A percentile compares a stretch with the other conserved stretches of the same genome.
These are phyloP conservation scores for Leptinotarsa lineolata DNA, from an alignment of 1,140 invertebrate species.

Conservation along the genomic window DNA sequence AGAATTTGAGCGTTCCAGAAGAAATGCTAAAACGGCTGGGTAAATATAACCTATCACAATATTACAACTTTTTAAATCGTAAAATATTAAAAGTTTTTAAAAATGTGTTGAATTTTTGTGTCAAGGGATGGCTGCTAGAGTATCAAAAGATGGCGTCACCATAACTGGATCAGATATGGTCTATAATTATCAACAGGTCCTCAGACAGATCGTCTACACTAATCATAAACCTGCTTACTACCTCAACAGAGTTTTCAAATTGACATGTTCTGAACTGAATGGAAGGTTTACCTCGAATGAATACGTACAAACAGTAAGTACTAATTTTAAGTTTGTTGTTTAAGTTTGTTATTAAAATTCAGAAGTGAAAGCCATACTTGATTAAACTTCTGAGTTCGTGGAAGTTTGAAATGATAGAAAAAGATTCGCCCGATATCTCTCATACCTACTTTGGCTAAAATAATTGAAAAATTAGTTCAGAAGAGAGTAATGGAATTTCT, in stretches of 20 bases:
- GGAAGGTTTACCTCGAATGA: constrained; percentile 92
- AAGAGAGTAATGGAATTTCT: no score
- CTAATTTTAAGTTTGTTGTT: background rate
- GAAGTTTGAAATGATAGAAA: no score
- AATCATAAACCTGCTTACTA: constrained; percentile 94
- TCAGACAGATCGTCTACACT: constrained; percentile 89
- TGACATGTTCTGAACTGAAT: constrained; percentile 91
- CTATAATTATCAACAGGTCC: constrained; percentile 80
- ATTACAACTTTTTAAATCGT: no score
- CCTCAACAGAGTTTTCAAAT: constrained; percentile 90
- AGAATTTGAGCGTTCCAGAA: constrained; percentile 78
- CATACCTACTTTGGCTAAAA: no score
- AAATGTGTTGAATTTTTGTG: constrained; percentile 21
- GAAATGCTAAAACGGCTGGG: constrained; percentile 73
- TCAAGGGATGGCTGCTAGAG: constrained; percentile 64
- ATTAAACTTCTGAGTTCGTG: no score
- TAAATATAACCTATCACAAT: constrained; percentile 44
- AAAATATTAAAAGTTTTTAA: background rate
- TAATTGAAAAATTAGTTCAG: no score
- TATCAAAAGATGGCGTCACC: constrained; percentile 81
- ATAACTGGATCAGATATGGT: constrained; percentile 84
- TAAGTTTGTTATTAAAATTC: no score
- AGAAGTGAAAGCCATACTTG: no score
- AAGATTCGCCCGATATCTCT: no score
- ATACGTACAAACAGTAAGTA: constrained; percentile 85